Evolutionary conservation across 2,797 vertebrate species (phyloP).

Genomic region (Macroramphosus scolopax): DNA sequence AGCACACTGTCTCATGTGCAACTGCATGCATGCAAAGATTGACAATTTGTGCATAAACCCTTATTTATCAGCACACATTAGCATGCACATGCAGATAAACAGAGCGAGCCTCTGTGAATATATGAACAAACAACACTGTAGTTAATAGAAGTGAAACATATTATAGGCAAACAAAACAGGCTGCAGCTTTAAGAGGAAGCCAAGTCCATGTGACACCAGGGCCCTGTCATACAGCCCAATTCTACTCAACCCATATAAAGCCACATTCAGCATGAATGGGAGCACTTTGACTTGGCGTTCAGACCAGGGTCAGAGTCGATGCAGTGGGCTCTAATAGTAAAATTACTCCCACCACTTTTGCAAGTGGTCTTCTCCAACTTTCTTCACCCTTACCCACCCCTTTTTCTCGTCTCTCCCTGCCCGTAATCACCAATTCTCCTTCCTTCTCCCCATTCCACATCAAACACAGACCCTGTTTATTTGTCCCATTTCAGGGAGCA

Average conservation of each 20-base stretch:
- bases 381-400: slow-evolving; percentile 17
- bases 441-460: slow-evolving; percentile 39
- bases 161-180: slow-evolving; percentile 11
- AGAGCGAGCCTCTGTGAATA: not conserved
- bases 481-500: slow-evolving; percentile 63
- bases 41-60: not conserved
- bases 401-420: not conserved
- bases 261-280: slow-evolving; percentile 77
- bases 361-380: slow-evolving; percentile 21
- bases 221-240: slow-evolving; percentile 32
- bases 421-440: slow-evolving; percentile 10
- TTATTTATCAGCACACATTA: not conserved
- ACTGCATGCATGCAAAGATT: slow-evolving; percentile 1
- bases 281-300: slow-evolving; percentile 63
- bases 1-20: slow-evolving; percentile 9
- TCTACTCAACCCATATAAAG: slow-evolving; percentile 65
- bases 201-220: slow-evolving; percentile 40
- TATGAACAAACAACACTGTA: no score
- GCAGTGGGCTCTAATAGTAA: slow-evolving; percentile 50
- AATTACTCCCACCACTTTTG: slow-evolving; percentile 44
- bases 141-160: no score
- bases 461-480: slow-evolving; percentile 61
- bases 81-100: not conserved
- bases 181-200: slow-evolving; percentile 8
- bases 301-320: slow-evolving; percentile 50